phyloP scores from a whole-genome alignment of 2,888 invertebrate species.

The Spilosoma lubricipeda region DNA sequence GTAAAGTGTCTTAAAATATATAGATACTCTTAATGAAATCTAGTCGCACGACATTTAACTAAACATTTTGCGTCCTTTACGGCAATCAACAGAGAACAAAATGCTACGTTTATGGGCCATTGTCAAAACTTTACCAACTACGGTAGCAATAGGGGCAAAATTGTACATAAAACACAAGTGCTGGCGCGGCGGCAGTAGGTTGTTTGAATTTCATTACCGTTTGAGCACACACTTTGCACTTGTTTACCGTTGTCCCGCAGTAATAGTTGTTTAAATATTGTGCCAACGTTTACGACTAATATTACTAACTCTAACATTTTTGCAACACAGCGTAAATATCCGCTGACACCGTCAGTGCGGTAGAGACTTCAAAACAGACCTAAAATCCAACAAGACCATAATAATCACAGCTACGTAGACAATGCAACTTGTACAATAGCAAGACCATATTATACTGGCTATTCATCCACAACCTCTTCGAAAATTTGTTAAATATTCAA shows the following conservation, averaged over 20 bases:
- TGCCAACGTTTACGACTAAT: neutral
- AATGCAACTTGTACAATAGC: neutral
- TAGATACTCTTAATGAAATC: neutral
- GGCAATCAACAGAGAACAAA: neutral
- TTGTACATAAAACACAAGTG: constrained; percentile 2
- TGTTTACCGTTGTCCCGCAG: constrained; percentile 1
- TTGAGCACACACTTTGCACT: neutral
- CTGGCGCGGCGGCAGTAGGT: neutral
- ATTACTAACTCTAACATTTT: neutral
- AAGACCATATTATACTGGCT: neutral
- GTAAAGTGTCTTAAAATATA: neutral
- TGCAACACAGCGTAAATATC: neutral
- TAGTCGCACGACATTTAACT: neutral
- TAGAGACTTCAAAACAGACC: neutral
- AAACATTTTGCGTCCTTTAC: neutral
- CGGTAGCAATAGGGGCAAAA: neutral
- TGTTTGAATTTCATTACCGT: constrained; percentile 19
- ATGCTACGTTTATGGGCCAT: neutral
- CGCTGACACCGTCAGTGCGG: neutral
- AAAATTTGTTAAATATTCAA: no score
- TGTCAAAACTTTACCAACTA: neutral
- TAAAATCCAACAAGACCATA: neutral
- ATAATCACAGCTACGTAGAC: neutral
- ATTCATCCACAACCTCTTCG: no score
- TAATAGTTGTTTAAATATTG: constrained; percentile 8